Conservation (phyloP, 2,113 vertebrate species). For the Pygoscelis antarcticus region DNA sequence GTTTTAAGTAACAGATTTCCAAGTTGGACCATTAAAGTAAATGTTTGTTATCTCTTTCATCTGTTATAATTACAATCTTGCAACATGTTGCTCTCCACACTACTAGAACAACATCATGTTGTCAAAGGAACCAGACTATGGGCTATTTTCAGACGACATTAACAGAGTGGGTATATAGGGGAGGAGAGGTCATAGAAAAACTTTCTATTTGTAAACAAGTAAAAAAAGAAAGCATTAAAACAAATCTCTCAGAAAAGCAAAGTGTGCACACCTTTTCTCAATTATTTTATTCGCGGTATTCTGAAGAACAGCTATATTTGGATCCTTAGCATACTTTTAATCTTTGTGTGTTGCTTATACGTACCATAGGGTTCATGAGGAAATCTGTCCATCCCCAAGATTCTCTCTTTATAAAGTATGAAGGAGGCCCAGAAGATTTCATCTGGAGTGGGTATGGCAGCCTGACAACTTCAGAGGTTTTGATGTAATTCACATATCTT, state of each 20-base stretch:
- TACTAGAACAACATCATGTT: background rate
- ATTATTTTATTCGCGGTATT: background rate
- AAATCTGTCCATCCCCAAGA: constrained; percentile 99
- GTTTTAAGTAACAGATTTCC: background rate
- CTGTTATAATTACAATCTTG: background rate
- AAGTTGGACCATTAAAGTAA: background rate
- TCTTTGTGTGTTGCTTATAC: background rate
- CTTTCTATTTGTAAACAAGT: background rate
- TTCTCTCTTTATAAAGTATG: constrained; percentile 96
- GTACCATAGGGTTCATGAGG: constrained; percentile 99
- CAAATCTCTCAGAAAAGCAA: background rate
- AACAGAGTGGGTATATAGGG: background rate
- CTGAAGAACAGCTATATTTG: background rate
- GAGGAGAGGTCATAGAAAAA: background rate
- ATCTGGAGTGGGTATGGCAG: constrained; percentile 94
- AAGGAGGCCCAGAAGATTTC: constrained; percentile 88
- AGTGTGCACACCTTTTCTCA: background rate
- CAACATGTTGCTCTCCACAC: background rate
- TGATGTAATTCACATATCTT: constrained; percentile 95
- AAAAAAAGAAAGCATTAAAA: background rate
- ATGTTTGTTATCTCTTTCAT: background rate
- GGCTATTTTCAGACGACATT: background rate
- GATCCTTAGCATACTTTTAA: background rate
- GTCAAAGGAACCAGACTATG: background rate
- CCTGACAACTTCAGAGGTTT: constrained; percentile 94